Percentiles rank a stretch among this genome's conserved stretches.
Evolutionary conservation across 1,140 invertebrate species (phyloP).

Genomic region (Atopsyche davidsoni): DNA sequence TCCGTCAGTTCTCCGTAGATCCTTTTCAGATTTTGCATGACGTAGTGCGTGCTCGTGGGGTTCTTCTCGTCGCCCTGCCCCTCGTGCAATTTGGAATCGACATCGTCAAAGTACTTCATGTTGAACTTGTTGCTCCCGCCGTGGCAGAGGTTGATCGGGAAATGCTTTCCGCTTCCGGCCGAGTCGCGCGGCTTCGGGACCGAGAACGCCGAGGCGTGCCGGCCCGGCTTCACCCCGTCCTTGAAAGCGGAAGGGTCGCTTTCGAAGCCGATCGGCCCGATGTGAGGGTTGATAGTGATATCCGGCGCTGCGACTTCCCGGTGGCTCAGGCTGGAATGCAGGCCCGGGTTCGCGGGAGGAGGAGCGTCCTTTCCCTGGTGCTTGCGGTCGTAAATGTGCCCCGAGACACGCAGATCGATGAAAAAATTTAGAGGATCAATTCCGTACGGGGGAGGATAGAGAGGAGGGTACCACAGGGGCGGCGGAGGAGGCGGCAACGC

Average conservation of each 20-base stretch:
- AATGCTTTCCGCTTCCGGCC: conserved; percentile 11
- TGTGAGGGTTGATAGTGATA: conserved; percentile 32
- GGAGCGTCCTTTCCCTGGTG: conserved; percentile 40
- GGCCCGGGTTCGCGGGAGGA: conserved; percentile 28
- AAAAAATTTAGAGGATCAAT: conserved; percentile 76
- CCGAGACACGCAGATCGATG: conserved; percentile 71
- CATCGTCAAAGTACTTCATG: conserved; percentile 27
- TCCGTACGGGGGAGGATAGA: conserved; percentile 66
- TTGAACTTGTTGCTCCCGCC: conserved; percentile 24
- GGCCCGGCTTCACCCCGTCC: conserved; percentile 39
- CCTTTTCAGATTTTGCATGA: conserved; percentile 47
- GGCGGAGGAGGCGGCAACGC: conserved; percentile 56
- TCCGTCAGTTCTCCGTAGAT: conserved; percentile 47
- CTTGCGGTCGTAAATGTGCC: conserved; percentile 73
- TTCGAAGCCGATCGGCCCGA: conserved; percentile 23
- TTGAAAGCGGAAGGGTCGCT: conserved; percentile 30
- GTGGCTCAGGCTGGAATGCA: conserved; percentile 8
- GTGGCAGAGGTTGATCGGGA: conserved; percentile 21
- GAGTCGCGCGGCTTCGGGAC: conserved; percentile 48
- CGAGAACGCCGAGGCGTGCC: conserved; percentile 60
- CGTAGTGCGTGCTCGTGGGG: conserved; percentile 46
- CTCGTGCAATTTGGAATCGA: conserved; percentile 20
- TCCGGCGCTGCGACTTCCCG: conserved; percentile 17
- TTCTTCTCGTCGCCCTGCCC: conserved; percentile 24
- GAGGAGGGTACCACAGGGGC: conserved; percentile 66